These are phyloP conservation scores for human (Homo sapiens) DNA, from an alignment of 2,113 vertebrate genomes.

Conservation along the genomic window GRCh38 chr17:64113001-64113500, in stretches of 20 bases:
- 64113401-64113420: constrained; percentile 75
- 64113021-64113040: constrained; percentile 80
- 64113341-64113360: background rate
- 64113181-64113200: constrained; percentile 82
- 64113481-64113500: constrained; percentile 47
- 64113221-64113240: constrained; percentile 86
- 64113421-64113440: constrained; percentile 78
- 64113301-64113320: background rate
- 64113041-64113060: constrained; percentile 79
- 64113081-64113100: constrained; percentile 86
- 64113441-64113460: constrained; percentile 66
- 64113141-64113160: constrained; percentile 84
- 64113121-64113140: constrained; percentile 85
- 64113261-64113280: background rate
- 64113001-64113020: background rate
- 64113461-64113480: background rate
- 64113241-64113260: constrained; percentile 79
- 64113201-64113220: constrained; percentile 87
- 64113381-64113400: background rate
- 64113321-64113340: background rate
- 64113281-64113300: background rate
- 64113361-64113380: background rate
- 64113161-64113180: constrained; percentile 87
- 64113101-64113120: constrained; percentile 85
- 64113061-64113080: constrained; percentile 89